Percentiles rank a stretch among this genome's conserved stretches.
These are phyloP conservation scores for Acromyrmex heyeri DNA, from an alignment of 1,140 invertebrate genomes.

Conservation along the genomic window DNA sequence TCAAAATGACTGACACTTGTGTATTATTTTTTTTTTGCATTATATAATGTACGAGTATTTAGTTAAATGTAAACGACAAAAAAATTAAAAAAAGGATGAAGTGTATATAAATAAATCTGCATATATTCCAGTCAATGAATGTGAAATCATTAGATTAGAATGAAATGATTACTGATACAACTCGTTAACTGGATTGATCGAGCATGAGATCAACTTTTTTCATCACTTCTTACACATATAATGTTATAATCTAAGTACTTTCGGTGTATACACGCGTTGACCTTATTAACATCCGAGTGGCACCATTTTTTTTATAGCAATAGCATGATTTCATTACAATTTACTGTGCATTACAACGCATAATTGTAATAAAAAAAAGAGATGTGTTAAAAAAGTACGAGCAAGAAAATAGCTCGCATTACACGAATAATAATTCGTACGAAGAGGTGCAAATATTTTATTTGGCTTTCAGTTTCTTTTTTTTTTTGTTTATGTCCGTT, in stretches of 20 bases:
- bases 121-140: neutral
- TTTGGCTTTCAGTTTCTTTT: neutral
- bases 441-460: slow-evolving; percentile 6
- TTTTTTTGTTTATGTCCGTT: neutral
- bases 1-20: neutral
- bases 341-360: neutral
- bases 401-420: neutral
- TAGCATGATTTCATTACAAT: neutral
- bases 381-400: neutral
- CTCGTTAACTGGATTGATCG: slow-evolving; percentile 36
- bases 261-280: slow-evolving; percentile 29
- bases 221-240: slow-evolving; percentile 43
- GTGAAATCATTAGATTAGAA: neutral
- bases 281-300: slow-evolving; percentile 30
- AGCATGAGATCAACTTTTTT: slow-evolving; percentile 50
- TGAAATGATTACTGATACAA: slow-evolving; percentile 23
- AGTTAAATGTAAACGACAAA: neutral
- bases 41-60: neutral
- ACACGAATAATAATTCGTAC: slow-evolving; percentile 13
- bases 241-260: slow-evolving; percentile 48
- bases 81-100: neutral
- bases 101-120: neutral
- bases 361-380: slow-evolving; percentile 13
- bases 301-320: neutral
- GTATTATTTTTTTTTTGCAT: neutral